phyloP scores from a whole-genome alignment of 2,113 vertebrate genomes.

The Abramis brama region DNA sequence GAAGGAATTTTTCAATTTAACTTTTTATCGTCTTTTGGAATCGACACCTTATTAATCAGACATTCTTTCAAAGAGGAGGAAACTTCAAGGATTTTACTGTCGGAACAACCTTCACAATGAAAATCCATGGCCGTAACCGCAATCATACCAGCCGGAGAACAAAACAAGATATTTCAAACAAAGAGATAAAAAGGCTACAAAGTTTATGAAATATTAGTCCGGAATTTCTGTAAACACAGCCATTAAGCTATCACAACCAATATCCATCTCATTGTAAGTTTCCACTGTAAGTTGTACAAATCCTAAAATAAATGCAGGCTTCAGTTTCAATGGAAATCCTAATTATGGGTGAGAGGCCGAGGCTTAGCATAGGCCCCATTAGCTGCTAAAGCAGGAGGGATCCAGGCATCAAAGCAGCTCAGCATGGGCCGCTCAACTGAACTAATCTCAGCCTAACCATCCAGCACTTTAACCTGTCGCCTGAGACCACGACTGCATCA shows the following conservation, averaged over 20 bases:
- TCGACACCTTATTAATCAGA: constrained; percentile 41
- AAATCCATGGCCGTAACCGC: not conserved
- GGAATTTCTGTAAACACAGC: not conserved
- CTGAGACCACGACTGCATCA: constrained; percentile 28
- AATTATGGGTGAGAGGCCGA: constrained; percentile 45
- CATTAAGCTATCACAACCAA: not conserved
- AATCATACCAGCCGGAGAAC: not conserved
- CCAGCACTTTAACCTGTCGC: constrained; percentile 35
- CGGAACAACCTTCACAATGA: not conserved
- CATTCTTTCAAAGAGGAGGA: constrained; percentile 27
- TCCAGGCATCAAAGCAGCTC: constrained; percentile 39
- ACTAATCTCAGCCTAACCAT: constrained; percentile 20
- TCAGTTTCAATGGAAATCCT: constrained; percentile 45
- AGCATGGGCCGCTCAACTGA: constrained; percentile 24
- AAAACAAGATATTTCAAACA: constrained; percentile 13
- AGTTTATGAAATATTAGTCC: not conserved
- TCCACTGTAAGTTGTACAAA: constrained; percentile 45
- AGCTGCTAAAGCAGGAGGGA: constrained; percentile 45
- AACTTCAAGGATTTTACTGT: constrained; percentile 20
- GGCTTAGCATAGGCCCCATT: constrained; percentile 41
- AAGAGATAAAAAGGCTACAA: not conserved
- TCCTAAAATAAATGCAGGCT: constrained; percentile 44
- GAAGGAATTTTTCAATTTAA: constrained; percentile 52
- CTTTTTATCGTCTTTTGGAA: constrained; percentile 46
- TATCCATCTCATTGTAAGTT: constrained; percentile 7